Conservation (phyloP, 2,113 vertebrate genomes). For the Chloebia gouldiae region DNA sequence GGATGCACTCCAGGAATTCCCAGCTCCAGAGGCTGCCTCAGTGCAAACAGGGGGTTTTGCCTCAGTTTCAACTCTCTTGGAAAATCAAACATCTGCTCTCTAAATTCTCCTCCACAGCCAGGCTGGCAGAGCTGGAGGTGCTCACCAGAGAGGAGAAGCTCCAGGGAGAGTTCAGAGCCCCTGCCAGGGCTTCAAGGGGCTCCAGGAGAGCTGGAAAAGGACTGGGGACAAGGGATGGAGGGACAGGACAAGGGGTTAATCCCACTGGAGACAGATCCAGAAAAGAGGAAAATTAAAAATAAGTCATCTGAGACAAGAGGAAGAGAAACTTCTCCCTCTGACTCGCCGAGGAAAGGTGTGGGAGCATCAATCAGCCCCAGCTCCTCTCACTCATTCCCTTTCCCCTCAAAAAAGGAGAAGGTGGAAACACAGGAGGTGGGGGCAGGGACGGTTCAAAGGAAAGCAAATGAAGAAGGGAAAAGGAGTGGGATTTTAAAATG, state of each 20-base stretch:
- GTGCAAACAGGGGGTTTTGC: not conserved
- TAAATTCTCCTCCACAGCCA: not conserved
- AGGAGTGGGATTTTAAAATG: not conserved
- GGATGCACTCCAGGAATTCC: not conserved
- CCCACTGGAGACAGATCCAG: not conserved
- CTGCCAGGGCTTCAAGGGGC: fast-evolving
- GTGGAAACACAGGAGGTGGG: not conserved
- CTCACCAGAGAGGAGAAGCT: fast-evolving
- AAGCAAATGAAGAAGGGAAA: not conserved
- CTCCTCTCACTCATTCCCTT: not conserved
- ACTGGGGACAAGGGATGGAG: not conserved
- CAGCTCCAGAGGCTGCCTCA: not conserved
- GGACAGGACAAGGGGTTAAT: not conserved
- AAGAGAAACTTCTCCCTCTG: not conserved
- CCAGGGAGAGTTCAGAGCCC: not conserved
- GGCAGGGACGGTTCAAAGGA: not conserved
- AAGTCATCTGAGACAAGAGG: not conserved
- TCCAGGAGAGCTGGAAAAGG: not conserved
- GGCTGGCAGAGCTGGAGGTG: not conserved
- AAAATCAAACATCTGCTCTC: not conserved
- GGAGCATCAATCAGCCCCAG: not conserved
- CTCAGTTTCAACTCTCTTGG: not conserved
- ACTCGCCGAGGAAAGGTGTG: fast-evolving
- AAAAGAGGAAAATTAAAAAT: not conserved
- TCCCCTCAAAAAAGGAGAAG: not conserved